These are phyloP conservation scores for Ormyrus thymus DNA, from an alignment of 2,888 invertebrate species.

Conservation along the genomic window DNA sequence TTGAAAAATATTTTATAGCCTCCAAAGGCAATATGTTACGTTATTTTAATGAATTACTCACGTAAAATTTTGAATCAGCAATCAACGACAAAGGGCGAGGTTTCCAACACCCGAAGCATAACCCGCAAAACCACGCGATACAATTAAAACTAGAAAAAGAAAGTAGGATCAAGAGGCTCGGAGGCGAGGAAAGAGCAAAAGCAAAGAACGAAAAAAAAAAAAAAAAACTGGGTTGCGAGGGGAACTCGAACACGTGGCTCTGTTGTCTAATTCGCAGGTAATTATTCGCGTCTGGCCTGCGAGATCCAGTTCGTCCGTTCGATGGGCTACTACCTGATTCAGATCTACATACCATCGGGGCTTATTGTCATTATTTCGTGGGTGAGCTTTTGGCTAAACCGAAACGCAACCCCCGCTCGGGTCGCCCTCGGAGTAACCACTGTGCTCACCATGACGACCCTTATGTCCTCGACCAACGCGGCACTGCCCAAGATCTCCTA, in stretches of 20 bases:
- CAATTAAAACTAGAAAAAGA: constrained; percentile 25
- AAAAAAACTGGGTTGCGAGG: constrained; percentile 48
- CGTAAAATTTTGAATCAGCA: background rate
- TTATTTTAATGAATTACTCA: background rate
- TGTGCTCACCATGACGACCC: constrained; percentile 97
- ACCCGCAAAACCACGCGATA: background rate
- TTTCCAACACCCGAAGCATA: background rate
- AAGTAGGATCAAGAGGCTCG: background rate
- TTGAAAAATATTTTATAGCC: no score
- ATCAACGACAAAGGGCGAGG: constrained; percentile 13
- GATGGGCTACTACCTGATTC: constrained; percentile 99
- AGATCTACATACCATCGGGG: constrained; percentile 98
- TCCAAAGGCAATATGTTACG: no score
- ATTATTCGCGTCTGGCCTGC: constrained; percentile 96
- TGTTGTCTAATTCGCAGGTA: constrained; percentile 81
- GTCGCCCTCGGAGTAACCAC: constrained; percentile 96
- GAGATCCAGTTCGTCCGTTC: constrained; percentile 98
- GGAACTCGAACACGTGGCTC: constrained; percentile 58
- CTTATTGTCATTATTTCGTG: constrained; percentile 98
- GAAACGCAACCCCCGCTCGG: constrained; percentile 95
- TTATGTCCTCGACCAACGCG: constrained; percentile 97
- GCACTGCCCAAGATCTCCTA: constrained; percentile 98
- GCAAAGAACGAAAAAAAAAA: constrained; percentile 42
- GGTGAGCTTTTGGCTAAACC: constrained; percentile 97
- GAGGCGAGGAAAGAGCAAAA: background rate